Evolutionary conservation across 1,140 invertebrate species (phyloP), one percentile per base, ranked within the genome.

Genomic region (Drosophila tani): DNA sequence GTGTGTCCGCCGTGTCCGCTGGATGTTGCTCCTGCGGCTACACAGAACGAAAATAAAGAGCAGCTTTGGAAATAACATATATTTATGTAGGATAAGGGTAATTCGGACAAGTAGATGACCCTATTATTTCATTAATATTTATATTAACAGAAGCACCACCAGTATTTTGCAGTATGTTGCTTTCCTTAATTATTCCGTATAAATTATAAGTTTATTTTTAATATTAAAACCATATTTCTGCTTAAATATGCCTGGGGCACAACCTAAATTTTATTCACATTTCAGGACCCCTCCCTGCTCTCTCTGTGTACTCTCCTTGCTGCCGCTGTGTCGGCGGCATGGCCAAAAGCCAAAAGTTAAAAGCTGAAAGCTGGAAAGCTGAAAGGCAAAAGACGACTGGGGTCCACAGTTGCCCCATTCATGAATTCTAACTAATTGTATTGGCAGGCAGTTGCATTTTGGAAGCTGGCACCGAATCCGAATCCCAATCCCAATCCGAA

Each of bases 351-450:
- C 49, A 79, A 85, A 86, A 57, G 79, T 67, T 63, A 24, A 66
- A 46, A 66, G 51, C 71, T 38, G 53, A 59, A 29, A 59, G 76
- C 81, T 63, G 82, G 78, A 85, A 70, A 21, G 65, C 78, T 49
- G 53, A 49, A 41, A 41, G 32, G 19, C 64, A 47, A 35, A 66
- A 67, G 62, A 14, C 67, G 49, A 70, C 75, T 62, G 83, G 84
- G 77, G 57, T 59, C 47, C 47, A 24, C 35, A 64, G 53, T 56
- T 85, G 46, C 75, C 83, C 75, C 83, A 87, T 87, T 88, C 85
- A 88, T 88, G 85, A 81, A 85, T 88, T 88, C 85, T 81, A 90
- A 90, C 85, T 88, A 88, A 88, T 88, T 88, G 85, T 90, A 88
- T 87, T 88, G 85, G 67, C 84, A 60, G 75, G 76, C 83, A 87